A percentile compares a stretch with the other conserved stretches of the same genome.
phyloP scores from a whole-genome alignment of 2,797 vertebrate genomes.

The Macrochelys suwanniensis region DNA sequence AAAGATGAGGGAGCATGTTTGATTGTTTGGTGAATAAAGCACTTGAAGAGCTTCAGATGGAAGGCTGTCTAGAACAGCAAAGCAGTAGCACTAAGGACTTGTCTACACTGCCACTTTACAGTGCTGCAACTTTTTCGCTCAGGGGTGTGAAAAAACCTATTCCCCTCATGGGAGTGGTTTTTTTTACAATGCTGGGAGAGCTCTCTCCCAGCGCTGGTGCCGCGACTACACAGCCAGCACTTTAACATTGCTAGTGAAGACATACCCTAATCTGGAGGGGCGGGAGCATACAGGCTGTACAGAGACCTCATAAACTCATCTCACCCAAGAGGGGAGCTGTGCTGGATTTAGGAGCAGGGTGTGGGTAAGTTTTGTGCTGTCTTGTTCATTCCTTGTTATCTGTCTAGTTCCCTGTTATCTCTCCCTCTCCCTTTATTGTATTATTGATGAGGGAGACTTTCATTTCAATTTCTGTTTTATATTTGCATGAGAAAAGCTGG shows the following conservation, averaged over 20 bases:
- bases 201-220: too few species aligned
- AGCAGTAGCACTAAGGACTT: background rate
- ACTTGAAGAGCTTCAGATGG: background rate
- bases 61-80: background rate
- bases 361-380: background rate
- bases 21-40: background rate
- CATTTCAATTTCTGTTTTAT: background rate
- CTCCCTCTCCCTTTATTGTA: accelerated
- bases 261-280: too few species aligned
- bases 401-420: background rate
- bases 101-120: too few species aligned
- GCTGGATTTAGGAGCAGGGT: background rate
- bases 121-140: too few species aligned
- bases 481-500: background rate
- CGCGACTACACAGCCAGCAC: too few species aligned
- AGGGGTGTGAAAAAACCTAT: too few species aligned
- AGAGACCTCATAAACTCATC: accelerated
- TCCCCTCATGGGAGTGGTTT: too few species aligned
- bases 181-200: too few species aligned
- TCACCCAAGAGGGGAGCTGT: accelerated
- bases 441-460: background rate
- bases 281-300: background rate
- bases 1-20: background rate
- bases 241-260: too few species aligned
- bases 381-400: background rate